Evolutionary conservation across 2,888 invertebrate species (phyloP).

Genomic region (Acanthopleura granulata): DNA sequence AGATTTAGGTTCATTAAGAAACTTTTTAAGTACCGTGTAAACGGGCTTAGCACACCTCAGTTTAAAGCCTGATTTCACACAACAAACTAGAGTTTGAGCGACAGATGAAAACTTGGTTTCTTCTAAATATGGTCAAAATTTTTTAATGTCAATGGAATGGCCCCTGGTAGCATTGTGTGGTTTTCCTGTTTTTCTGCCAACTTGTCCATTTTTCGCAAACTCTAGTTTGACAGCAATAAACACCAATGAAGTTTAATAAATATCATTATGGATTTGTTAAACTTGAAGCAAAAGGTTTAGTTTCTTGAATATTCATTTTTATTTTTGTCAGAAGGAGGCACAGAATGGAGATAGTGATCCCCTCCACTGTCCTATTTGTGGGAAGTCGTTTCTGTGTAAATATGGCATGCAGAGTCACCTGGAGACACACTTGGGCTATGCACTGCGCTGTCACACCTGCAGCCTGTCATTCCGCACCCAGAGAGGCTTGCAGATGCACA

Average conservation of each 20-base stretch:
- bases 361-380: slow-evolving; percentile 77
- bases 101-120: no score
- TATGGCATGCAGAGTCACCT: slow-evolving; percentile 77
- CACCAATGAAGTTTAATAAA: no score
- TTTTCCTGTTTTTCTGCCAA: no score
- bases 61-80: no score
- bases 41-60: no score
- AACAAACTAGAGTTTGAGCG: no score
- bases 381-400: slow-evolving; percentile 76
- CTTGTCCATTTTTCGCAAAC: no score
- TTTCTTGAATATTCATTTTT: neutral
- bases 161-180: no score
- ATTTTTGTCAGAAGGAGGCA: slow-evolving; percentile 1
- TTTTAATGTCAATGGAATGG: no score
- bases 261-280: neutral
- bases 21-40: no score
- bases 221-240: neutral
- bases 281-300: neutral
- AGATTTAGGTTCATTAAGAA: no score
- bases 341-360: slow-evolving; percentile 32
- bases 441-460: slow-evolving; percentile 81
- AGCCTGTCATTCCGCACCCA: slow-evolving; percentile 80
- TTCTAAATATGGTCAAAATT: no score
- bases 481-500: slow-evolving; percentile 80
- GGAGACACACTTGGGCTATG: slow-evolving; percentile 78